Base-by-base conservation (phyloP, 2,113 vertebrate genomes). In the Sterrhoptilus dennistouni region DNA sequence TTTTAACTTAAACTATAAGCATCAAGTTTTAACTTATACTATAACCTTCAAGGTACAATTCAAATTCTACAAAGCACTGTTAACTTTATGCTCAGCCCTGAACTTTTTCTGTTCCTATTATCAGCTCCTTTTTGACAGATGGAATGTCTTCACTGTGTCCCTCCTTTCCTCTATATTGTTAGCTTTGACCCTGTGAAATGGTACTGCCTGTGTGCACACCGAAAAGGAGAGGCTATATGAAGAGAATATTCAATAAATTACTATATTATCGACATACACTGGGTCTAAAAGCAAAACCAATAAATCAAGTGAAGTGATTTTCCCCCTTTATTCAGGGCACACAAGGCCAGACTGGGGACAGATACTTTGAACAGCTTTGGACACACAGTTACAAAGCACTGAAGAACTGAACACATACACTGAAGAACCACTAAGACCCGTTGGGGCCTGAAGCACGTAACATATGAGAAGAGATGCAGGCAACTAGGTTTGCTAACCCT, bases 51-150 rank as follows among this genome's bases (percentile, higher is more conserved):
- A 44, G n/a, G 38, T 35, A 24, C 9, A 52, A 52, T 52, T 77
- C 9, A 9, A 94, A 57, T 68, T 92, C 69, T 53, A 63, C 3
- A 40, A 60, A 57, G 10, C 21, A 33, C 3, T 49, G 20, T 22
- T 33, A 42, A 49, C 13, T 35, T 63, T 29, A 63, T 19, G 56
- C 0, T 0, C 1, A 9, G 31, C 11, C 13, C 21, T 78, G 52
- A 65, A 78, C 8, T 36, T 89, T 89, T 61, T 59, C 2, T 3
- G 17, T n/a, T 86, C 25, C 25, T 71, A 38, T 6, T 31, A 47
- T n/a, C 27, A 45, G 21, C 35, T 90, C 8, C 49, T 81, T 45
- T 81, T 45, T 45, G 54, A 44, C 16, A 91, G 42, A 53, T 24
- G 13, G 25, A 50, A 60, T 36, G 27, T 25, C 50, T 75, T 75